Percentiles rank a stretch among this genome's conserved stretches.
These are phyloP conservation scores for Pardalotus punctatus DNA, from an alignment of 2,113 vertebrate species.

Conservation along the genomic window DNA sequence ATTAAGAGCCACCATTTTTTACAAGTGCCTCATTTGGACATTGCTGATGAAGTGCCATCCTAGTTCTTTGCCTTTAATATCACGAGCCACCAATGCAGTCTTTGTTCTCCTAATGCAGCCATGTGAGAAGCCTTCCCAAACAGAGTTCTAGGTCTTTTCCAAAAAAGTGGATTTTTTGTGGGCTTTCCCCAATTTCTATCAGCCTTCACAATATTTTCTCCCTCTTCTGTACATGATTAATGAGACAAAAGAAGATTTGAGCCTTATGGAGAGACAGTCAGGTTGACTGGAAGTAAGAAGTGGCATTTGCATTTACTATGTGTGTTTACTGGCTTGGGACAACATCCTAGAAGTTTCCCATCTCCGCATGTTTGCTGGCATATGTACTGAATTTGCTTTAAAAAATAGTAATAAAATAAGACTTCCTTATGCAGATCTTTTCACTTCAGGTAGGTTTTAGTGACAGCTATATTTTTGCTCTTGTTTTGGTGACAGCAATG, in stretches of 20 bases:
- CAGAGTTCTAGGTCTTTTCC: neutral
- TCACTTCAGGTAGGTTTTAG: neutral
- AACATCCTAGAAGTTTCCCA: neutral
- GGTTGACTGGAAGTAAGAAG: neutral
- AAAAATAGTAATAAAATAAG: neutral
- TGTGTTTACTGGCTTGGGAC: neutral
- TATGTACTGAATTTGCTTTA: neutral
- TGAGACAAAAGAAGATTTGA: neutral
- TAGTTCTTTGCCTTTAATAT: neutral
- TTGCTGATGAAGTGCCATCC: neutral
- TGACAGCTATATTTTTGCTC: neutral
- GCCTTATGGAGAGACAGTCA: neutral
- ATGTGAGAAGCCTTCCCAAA: neutral
- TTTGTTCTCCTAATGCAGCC: neutral
- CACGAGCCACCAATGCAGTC: neutral
- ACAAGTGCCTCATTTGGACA: neutral
- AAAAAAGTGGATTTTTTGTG: neutral
- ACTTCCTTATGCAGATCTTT: neutral
- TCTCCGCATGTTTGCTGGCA: neutral
- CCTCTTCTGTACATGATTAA: neutral
- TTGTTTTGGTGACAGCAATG: neutral
- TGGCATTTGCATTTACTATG: neutral
- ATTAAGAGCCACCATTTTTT: neutral
- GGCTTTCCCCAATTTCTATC: neutral
- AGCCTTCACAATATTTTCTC: neutral